Conservation (phyloP, 2,888 invertebrate genomes). For the Actias luna region DNA sequence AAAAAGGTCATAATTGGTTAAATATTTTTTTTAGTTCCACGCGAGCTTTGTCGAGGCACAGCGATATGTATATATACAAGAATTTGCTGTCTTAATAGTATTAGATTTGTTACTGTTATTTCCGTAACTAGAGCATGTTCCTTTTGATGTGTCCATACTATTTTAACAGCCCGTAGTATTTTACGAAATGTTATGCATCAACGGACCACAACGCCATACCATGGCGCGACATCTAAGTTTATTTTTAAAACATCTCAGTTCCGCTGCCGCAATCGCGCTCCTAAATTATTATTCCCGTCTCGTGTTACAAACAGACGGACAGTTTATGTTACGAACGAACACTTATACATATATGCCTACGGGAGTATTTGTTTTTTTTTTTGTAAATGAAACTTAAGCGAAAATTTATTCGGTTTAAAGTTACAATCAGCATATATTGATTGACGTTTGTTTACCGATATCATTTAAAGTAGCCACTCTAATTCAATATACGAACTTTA, state of each 20-base stretch:
- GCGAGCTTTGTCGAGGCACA: too few species aligned
- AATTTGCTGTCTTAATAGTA: too few species aligned
- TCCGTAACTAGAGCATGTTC: neutral
- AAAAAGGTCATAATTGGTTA: too few species aligned
- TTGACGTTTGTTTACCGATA: neutral
- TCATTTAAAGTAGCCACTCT: neutral
- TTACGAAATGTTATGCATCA: slow-evolving; percentile 5
- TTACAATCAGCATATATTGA: slow-evolving; percentile 1
- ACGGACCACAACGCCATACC: slow-evolving; percentile 12
- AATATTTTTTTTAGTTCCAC: too few species aligned
- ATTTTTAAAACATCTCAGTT: slow-evolving; percentile 7
- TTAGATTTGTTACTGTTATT: too few species aligned
- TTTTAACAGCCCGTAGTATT: slow-evolving; percentile 5
- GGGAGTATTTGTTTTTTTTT: slow-evolving; percentile 25
- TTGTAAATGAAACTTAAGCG: slow-evolving; percentile 13
- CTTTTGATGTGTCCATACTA: slow-evolving; percentile 7
- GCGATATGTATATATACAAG: too few species aligned
- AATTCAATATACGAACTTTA: too few species aligned
- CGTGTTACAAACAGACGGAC: slow-evolving; percentile 25
- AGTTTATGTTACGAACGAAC: slow-evolving; percentile 29
- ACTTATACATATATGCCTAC: slow-evolving; percentile 15
- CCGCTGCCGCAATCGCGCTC: slow-evolving; percentile 16
- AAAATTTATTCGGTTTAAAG: neutral
- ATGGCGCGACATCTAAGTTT: slow-evolving; percentile 14
- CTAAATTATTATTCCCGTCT: slow-evolving; percentile 20